Percentiles rank a stretch among this genome's conserved stretches.
Evolutionary conservation across 2,113 vertebrate genomes (phyloP).

Genomic region (Pseudopipra pipra): DNA sequence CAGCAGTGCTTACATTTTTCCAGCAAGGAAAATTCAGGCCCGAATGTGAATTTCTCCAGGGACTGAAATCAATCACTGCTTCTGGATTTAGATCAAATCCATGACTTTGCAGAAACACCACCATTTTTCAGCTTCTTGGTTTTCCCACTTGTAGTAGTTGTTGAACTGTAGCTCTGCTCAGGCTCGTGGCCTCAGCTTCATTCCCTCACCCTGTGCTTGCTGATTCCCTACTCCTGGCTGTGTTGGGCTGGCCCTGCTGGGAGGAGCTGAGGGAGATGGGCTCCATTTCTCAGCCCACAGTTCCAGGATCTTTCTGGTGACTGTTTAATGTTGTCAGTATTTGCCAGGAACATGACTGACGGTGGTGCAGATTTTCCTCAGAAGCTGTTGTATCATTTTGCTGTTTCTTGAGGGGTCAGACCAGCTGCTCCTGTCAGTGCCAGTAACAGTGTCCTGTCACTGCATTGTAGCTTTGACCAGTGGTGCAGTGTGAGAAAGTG

Average conservation of each 20-base stretch:
- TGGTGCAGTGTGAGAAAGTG: too few species aligned
- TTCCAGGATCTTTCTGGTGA: not conserved
- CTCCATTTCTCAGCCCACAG: not conserved
- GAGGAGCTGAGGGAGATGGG: not conserved
- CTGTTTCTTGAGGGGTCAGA: accelerated
- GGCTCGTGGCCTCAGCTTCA: accelerated
- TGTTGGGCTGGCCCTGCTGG: accelerated
- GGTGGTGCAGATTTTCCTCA: not conserved
- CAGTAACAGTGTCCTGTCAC: not conserved
- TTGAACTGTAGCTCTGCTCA: not conserved
- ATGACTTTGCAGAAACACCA: not conserved
- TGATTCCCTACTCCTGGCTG: not conserved
- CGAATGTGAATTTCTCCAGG: not conserved
- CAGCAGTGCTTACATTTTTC: not conserved
- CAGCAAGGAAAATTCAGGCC: not conserved
- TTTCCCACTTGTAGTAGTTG: not conserved
- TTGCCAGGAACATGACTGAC: not conserved
- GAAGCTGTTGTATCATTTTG: not conserved
- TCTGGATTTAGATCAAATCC: not conserved
- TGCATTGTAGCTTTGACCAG: not conserved
- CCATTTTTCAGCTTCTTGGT: not conserved
- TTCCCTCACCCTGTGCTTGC: accelerated
- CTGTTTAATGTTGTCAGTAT: not conserved
- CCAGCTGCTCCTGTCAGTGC: not conserved
- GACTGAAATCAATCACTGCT: not conserved